Evolutionary conservation across 2,113 vertebrate species (phyloP).

Genomic region (Paracyprichromis sp.): DNA sequence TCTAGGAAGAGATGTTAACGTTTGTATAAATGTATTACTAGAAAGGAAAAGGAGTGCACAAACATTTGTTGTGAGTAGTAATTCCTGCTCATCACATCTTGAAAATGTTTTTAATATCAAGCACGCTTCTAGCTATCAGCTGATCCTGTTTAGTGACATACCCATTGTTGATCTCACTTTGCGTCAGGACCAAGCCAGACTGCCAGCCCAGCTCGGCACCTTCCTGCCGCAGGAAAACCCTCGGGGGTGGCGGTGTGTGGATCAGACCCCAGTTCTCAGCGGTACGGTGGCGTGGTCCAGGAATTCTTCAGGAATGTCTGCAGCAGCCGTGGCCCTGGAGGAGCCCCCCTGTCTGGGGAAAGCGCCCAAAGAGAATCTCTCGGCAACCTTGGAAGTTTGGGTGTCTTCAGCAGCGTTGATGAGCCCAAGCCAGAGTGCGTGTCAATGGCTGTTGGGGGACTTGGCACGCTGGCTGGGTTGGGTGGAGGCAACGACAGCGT

Average conservation of each 20-base stretch:
- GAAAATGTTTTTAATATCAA: not conserved
- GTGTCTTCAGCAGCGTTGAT: conserved; percentile 47
- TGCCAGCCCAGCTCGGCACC: conserved; percentile 57
- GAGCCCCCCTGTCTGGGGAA: conserved; percentile 34
- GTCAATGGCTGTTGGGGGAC: conserved; percentile 42
- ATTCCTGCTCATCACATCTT: not conserved
- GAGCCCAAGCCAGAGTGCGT: conserved; percentile 74
- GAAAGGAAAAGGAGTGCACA: not conserved
- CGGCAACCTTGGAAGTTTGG: not conserved
- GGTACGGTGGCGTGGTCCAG: conserved; percentile 81
- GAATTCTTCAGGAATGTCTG: conserved; percentile 91
- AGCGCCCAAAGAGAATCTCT: conserved; percentile 53
- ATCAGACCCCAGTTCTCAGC: conserved; percentile 73
- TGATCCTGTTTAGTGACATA: not conserved
- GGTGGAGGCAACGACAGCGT: conserved; percentile 68
- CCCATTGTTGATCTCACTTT: not conserved
- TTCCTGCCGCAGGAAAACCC: conserved; percentile 65
- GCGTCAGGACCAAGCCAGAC: conserved; percentile 21
- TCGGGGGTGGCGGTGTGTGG: conserved; percentile 10
- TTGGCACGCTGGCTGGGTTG: not conserved
- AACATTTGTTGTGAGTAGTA: not conserved
- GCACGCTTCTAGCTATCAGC: not conserved
- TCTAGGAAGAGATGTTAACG: not conserved
- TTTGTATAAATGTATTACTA: not conserved
- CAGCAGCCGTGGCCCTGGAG: conserved; percentile 53